phyloP scores from a whole-genome alignment of 1,140 invertebrate species.

The Nomia melanderi region DNA sequence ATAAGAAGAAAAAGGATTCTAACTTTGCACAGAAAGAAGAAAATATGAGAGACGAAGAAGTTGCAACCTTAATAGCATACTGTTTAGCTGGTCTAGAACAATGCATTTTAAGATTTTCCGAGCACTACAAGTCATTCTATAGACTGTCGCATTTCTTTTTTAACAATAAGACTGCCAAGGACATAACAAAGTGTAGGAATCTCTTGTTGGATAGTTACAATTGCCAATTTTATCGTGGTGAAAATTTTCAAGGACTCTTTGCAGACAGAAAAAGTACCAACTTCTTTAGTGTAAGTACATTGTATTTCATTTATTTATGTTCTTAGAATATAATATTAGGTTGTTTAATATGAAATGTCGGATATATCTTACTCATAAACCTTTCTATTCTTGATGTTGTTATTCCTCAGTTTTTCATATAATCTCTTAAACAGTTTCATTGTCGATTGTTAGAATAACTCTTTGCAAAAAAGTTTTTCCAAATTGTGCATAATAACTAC shows the following conservation, averaged over 20 bases:
- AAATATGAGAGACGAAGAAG: constrained; percentile 73
- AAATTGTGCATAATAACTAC: no score
- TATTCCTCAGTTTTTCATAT: no score
- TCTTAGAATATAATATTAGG: no score
- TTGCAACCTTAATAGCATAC: constrained; percentile 75
- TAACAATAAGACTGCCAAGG: constrained; percentile 85
- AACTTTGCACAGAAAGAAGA: constrained; percentile 73
- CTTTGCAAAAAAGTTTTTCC: no score
- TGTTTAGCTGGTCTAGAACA: constrained; percentile 91
- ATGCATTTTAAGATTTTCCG: constrained; percentile 91
- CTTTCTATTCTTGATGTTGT: no score
- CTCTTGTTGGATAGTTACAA: constrained; percentile 86
- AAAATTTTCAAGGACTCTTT: constrained; percentile 90
- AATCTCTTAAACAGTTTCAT: no score
- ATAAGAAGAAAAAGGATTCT: constrained; percentile 71
- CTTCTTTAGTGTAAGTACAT: constrained; percentile 91
- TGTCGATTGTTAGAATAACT: no score
- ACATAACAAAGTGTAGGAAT: constrained; percentile 86
- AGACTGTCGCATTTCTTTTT: constrained; percentile 92
- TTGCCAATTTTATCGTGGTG: constrained; percentile 82
- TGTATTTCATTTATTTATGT: constrained; percentile 34
- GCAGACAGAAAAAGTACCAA: constrained; percentile 91
- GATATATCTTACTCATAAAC: no score
- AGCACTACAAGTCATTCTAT: constrained; percentile 96
- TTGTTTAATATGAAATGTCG: no score